These are phyloP conservation scores for Eustalomyia histrio DNA, from an alignment of 2,888 invertebrate species.

Conservation along the genomic window DNA sequence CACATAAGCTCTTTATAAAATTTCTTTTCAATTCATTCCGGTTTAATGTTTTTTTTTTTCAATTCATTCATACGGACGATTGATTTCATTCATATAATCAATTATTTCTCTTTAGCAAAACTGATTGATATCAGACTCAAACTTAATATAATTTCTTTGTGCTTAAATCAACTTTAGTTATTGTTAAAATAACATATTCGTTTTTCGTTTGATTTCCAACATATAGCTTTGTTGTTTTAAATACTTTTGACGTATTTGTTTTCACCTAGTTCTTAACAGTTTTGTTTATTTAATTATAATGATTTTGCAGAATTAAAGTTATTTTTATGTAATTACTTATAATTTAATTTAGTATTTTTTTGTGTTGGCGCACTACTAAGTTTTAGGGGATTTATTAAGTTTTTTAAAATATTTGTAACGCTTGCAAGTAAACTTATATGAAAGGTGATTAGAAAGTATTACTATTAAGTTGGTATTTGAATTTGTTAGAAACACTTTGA, in stretches of 20 bases:
- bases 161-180: slow-evolving; percentile 41
- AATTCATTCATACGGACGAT: slow-evolving; percentile 61
- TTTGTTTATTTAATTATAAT: slow-evolving; percentile 33
- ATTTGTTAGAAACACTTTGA: too few relatives aligned
- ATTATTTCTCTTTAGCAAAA: slow-evolving; percentile 60
- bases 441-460: too few relatives aligned
- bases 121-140: slow-evolving; percentile 49
- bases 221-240: not conserved
- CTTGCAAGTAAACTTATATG: too few relatives aligned
- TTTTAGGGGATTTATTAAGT: not conserved
- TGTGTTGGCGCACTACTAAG: not conserved
- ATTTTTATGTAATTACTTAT: not conserved
- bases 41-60: slow-evolving; percentile 11
- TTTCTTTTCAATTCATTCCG: slow-evolving; percentile 52
- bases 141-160: slow-evolving; percentile 31
- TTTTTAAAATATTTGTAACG: not conserved
- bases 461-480: too few relatives aligned
- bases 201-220: slow-evolving; percentile 17
- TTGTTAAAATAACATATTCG: slow-evolving; percentile 35
- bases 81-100: slow-evolving; percentile 62
- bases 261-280: slow-evolving; percentile 3
- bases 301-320: not conserved
- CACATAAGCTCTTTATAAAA: slow-evolving; percentile 53
- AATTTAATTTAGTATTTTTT: not conserved
- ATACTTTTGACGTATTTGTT: not conserved